Evolutionary conservation across 2,888 invertebrate genomes (phyloP).

Genomic region (Thymelicus sylvestris): DNA sequence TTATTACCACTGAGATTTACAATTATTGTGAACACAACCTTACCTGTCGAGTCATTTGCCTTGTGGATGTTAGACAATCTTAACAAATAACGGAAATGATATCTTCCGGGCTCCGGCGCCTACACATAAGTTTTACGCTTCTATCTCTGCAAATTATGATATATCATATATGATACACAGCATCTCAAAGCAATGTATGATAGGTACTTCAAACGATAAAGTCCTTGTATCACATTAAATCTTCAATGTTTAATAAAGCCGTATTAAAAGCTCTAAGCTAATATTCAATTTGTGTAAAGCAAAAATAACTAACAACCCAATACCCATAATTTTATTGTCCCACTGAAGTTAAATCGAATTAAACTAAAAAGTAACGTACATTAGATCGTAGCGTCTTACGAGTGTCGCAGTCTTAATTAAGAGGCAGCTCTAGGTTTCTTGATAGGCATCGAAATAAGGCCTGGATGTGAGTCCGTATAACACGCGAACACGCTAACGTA

Average conservation of each 20-base stretch:
- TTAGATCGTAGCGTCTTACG: constrained; percentile 12
- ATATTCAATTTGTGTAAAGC: too few relatives aligned
- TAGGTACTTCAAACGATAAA: not conserved
- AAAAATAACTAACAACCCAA: too few relatives aligned
- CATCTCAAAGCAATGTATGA: not conserved
- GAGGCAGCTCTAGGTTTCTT: constrained; percentile 15
- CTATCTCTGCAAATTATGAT: not conserved
- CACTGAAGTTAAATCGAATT: not conserved
- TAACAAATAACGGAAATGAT: constrained; percentile 22
- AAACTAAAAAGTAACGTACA: not conserved
- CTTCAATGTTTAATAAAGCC: too few relatives aligned
- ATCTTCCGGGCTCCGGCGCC: constrained; percentile 30
- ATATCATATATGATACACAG: not conserved
- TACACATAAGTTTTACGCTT: not conserved
- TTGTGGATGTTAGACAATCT: constrained; percentile 4
- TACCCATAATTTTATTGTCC: too few relatives aligned
- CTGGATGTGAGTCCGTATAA: constrained; percentile 25
- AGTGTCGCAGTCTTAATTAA: constrained; percentile 29
- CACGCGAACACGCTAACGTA: constrained; percentile 28
- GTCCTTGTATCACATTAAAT: too few relatives aligned
- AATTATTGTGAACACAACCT: not conserved
- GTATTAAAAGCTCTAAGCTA: too few relatives aligned
- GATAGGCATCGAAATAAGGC: constrained; percentile 25
- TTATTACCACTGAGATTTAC: too few relatives aligned
- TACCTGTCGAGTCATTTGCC: not conserved